Percentiles rank a stretch among this genome's conserved stretches.
Conservation (phyloP, 2,113 vertebrate genomes). For the Chloropsis cyanopogon region DNA sequence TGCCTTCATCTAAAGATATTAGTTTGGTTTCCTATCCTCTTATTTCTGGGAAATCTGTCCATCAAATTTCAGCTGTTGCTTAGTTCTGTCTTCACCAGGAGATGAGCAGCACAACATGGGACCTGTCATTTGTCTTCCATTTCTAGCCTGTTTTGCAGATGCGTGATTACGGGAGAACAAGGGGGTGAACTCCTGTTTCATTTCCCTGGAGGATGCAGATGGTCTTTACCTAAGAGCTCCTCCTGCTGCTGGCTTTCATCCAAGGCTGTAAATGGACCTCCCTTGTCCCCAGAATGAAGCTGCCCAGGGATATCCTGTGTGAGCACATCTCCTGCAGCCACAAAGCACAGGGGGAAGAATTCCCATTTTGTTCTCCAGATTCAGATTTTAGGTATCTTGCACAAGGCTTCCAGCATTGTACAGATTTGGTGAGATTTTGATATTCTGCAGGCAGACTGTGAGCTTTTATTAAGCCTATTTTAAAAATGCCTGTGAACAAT, state of each 20-base stretch:
- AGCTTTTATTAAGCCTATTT: neutral
- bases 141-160: neutral
- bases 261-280: neutral
- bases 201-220: neutral
- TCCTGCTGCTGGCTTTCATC: neutral
- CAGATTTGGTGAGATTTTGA: neutral
- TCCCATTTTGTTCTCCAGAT: neutral
- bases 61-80: neutral
- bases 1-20: neutral
- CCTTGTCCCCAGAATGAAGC: neutral
- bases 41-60: neutral
- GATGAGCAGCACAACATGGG: neutral
- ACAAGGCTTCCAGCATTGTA: neutral
- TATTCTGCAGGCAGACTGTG: neutral
- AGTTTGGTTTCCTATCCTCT: neutral
- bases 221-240: neutral
- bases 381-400: neutral
- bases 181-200: neutral
- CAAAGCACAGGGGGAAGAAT: neutral
- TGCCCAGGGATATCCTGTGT: neutral
- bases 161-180: slow-evolving; percentile 21
- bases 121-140: slow-evolving; percentile 11
- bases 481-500: neutral
- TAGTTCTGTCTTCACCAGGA: neutral
- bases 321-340: rapidly evolving